Percentiles rank a stretch among this genome's conserved stretches.
Conservation (phyloP, 2,888 invertebrate species). For the Pardosa pseudoannulata region DNA sequence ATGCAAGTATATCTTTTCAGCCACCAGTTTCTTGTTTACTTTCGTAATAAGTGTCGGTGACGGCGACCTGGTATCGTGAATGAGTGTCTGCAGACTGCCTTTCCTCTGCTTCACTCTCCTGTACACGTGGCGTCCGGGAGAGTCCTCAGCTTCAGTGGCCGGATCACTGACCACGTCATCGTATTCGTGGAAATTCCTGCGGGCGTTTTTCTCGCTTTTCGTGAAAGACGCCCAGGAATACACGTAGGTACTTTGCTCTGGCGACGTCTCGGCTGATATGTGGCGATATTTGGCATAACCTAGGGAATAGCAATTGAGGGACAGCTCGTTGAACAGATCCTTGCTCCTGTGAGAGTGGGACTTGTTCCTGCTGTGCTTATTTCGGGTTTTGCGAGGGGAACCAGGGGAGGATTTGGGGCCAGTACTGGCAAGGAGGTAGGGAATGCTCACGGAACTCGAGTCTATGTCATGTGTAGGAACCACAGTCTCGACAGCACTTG, state of each 20-base stretch:
- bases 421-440: conserved; percentile 40
- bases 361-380: conserved; percentile 54
- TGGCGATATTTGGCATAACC: conserved; percentile 40
- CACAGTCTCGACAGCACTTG: conserved; percentile 6
- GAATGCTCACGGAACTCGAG: conserved; percentile 21
- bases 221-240: conserved; percentile 63
- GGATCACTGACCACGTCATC: conserved; percentile 63
- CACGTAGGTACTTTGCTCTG: conserved; percentile 48
- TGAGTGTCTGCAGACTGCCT: conserved; percentile 62
- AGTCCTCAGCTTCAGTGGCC: conserved; percentile 51
- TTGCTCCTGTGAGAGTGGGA: conserved; percentile 54
- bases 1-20: conserved; percentile 77
- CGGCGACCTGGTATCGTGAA: conserved; percentile 58
- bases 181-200: conserved; percentile 53
- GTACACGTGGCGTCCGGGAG: conserved; percentile 52
- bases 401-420: conserved; percentile 64
- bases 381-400: conserved; percentile 47
- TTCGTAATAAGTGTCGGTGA: conserved; percentile 69
- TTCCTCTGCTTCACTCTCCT: conserved; percentile 65
- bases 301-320: conserved; percentile 19
- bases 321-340: conserved; percentile 33
- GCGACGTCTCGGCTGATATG: conserved; percentile 11
- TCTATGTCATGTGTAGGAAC: conserved; percentile 16
- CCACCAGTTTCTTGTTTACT: conserved; percentile 76
- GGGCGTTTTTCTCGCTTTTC: conserved; percentile 35